Evolutionary conservation across 2,113 vertebrate species (phyloP).

Genomic region (Boleophthalmus pectinirostris): DNA sequence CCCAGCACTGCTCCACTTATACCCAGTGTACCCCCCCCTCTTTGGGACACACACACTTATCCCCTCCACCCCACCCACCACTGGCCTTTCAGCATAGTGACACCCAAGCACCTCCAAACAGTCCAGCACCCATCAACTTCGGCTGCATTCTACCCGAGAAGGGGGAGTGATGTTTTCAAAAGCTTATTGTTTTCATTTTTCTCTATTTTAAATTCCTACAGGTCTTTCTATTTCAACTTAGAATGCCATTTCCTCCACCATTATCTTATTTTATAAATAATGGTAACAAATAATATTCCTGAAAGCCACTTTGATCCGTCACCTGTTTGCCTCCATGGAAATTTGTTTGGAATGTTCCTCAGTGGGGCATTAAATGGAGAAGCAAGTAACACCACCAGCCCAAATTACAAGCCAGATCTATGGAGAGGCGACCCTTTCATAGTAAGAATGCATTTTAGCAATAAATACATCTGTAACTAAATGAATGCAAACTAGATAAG

Average conservation of each 20-base stretch:
- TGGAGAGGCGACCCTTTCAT: too few relatives aligned
- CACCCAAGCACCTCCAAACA: conserved; percentile 8
- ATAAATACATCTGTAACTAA: too few relatives aligned
- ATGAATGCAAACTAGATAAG: too few relatives aligned
- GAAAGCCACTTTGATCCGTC: too few relatives aligned
- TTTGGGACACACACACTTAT: conserved; percentile 34
- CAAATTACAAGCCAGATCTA: too few relatives aligned
- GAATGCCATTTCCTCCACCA: not conserved
- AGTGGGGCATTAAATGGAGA: too few relatives aligned
- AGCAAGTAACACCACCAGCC: too few relatives aligned
- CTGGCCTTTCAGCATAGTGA: conserved; percentile 19
- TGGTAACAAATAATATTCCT: too few relatives aligned
- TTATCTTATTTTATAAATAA: too few relatives aligned
- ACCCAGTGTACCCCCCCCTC: conserved; percentile 26
- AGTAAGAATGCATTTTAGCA: too few relatives aligned
- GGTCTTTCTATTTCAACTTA: not conserved
- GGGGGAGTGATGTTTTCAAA: not conserved
- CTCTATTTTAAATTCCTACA: not conserved
- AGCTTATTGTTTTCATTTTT: not conserved
- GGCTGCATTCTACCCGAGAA: conserved; percentile 12
- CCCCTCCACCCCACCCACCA: conserved; percentile 9
- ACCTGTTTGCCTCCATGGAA: too few relatives aligned
- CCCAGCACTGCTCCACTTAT: conserved; percentile 29
- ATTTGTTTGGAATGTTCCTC: too few relatives aligned
- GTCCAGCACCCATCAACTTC: conserved; percentile 9